Conservation (phyloP, 2,888 invertebrate genomes). For the Chloroclystis v-ata region DNA sequence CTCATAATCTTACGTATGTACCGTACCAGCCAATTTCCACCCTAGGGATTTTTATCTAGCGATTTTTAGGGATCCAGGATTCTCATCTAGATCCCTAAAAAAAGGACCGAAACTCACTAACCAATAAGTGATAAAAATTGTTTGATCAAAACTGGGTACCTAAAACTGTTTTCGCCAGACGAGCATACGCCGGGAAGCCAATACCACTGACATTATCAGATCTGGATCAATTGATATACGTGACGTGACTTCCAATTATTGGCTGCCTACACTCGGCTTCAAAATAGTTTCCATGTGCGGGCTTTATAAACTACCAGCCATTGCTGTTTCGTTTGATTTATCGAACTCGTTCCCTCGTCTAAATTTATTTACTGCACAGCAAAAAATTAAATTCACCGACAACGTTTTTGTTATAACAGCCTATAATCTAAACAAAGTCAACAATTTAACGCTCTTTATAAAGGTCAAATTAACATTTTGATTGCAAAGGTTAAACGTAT, state of each 20-base stretch:
- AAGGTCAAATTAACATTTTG: neutral
- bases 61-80: neutral
- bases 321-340: conserved; percentile 34
- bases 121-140: too few relatives aligned
- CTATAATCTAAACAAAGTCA: neutral
- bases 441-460: neutral
- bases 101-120: too few relatives aligned
- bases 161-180: conserved; percentile 16
- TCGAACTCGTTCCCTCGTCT: conserved; percentile 20
- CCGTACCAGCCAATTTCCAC: too few relatives aligned
- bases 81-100: too few relatives aligned
- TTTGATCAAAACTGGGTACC: neutral
- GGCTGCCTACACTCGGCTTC: conserved; percentile 30
- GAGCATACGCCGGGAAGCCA: conserved; percentile 34
- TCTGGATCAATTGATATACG: conserved; percentile 67
- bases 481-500: neutral
- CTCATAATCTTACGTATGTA: too few relatives aligned
- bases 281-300: conserved; percentile 39
- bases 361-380: conserved; percentile 17
- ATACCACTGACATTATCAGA: conserved; percentile 46
- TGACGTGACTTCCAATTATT: conserved; percentile 49
- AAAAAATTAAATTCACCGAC: neutral
- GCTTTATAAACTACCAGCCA: conserved; percentile 42
- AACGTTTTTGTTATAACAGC: too few relatives aligned
- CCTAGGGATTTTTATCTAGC: neutral